Base-by-base conservation (phyloP, 2,888 invertebrate genomes). In the Diadegma fenestrale region DNA sequence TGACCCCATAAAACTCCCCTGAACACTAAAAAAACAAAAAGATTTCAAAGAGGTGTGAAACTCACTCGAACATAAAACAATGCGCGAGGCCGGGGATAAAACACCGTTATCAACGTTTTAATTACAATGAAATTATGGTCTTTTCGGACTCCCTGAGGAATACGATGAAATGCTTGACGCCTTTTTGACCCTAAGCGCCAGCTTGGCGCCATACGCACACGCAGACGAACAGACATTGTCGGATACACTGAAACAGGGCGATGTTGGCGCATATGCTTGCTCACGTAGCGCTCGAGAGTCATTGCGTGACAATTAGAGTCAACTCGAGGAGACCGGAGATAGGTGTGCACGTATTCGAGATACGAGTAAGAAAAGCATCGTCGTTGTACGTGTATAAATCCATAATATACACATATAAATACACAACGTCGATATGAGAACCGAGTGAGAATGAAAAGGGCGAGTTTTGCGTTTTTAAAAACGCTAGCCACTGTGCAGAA, bases 221-320 rank as follows among this genome's bases (percentile, higher is more conserved):
- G 41, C 64, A 7, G 30, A 69, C 69, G 45, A 33, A 19, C 37
- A 37, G 8, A 37, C 37, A 0, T 48, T 48, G 3, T 22, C 12
- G 14, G n/a, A 63, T 37, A 69, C 61, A 43, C 12, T 26, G 10
- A 73, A 41, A 26, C 26, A 61, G 48, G 37, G 10, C 37, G 22
- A 54, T 58, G 64, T 45, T 64, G 51, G 61, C 64, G 51, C 71
- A 71, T 86, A 86, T 86, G 85, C 85, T 80, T 61, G 66, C 85
- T 86, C 85, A 86, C 85, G 85, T 83, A 77, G 71, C 41, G 72
- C 85, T 86, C 80, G 77, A 82, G 80, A 86, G 80, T 86, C 85
- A 86, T 86, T 83, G 85, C 85, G 85, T 86, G 85, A 86, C 85
- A 86, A 86, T 86, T 86, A 86, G 68, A 85, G 64, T 76, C 75